These are phyloP conservation scores for Typhlichthys eigenmanni DNA, from an alignment of 2,797 vertebrate species.

Conservation along the genomic window DNA sequence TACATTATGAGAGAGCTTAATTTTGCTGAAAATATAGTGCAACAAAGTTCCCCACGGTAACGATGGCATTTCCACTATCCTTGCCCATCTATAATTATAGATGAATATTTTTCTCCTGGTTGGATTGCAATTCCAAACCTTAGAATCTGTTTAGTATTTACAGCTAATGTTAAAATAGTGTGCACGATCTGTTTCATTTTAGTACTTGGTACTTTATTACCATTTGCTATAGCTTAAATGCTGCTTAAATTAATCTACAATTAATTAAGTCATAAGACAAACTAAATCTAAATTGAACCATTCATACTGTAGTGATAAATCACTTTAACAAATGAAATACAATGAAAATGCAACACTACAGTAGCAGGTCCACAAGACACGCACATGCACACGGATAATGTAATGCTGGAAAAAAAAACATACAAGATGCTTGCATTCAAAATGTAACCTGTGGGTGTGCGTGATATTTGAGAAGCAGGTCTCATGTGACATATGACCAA, in stretches of 20 bases:
- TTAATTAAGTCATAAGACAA: constrained; percentile 15
- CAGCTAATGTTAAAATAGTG: constrained; percentile 55
- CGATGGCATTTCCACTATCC: constrained; percentile 24
- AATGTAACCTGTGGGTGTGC: constrained; percentile 30
- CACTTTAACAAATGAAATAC: constrained; percentile 2
- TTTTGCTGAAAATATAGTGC: constrained; percentile 35
- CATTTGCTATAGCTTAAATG: constrained; percentile 45
- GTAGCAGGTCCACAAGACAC: background rate
- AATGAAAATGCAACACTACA: background rate
- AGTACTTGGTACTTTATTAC: constrained; percentile 33
- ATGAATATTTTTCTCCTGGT: constrained; percentile 43
- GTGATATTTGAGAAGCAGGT: constrained; percentile 29
- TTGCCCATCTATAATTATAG: constrained; percentile 50
- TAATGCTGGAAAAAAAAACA: background rate
- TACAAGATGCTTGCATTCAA: constrained; percentile 11
- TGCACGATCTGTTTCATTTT: constrained; percentile 55
- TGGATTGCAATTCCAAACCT: constrained; percentile 57
- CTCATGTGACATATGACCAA: constrained; percentile 32
- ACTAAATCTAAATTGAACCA: constrained; percentile 1
- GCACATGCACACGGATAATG: constrained; percentile 11
- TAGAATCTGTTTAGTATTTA: constrained; percentile 51
- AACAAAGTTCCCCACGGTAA: constrained; percentile 21
- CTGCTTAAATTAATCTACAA: constrained; percentile 11
- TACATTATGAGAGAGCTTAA: constrained; percentile 26
- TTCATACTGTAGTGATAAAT: constrained; percentile 5